Evolutionary conservation across 2,888 invertebrate genomes (phyloP).

Genomic region (Lypha dubia): DNA sequence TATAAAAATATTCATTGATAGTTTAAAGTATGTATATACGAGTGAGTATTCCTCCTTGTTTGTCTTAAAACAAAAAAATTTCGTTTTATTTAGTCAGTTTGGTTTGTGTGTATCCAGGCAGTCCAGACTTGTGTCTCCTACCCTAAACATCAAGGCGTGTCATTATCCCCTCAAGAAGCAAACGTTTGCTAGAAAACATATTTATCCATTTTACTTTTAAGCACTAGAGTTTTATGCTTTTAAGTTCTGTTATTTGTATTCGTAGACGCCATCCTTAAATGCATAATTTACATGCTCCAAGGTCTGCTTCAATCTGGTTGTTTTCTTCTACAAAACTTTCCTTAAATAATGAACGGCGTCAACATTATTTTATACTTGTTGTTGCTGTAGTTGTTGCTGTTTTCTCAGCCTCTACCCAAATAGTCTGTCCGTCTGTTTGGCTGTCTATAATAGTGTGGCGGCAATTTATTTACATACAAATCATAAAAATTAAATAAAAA

Average conservation of each 20-base stretch:
- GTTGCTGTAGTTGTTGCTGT: background rate
- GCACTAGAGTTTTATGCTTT: slow-evolving; percentile 41
- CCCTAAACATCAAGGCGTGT: slow-evolving; percentile 64
- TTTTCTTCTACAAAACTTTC: slow-evolving; percentile 48
- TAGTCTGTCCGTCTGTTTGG: slow-evolving; percentile 30
- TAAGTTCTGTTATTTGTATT: slow-evolving; percentile 54
- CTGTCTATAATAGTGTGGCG: slow-evolving; percentile 51
- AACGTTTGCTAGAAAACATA: slow-evolving; percentile 21
- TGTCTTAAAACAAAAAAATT: slow-evolving; percentile 7
- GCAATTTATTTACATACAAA: slow-evolving; percentile 60
- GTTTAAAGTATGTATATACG: slow-evolving; percentile 3
- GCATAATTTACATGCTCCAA: slow-evolving; percentile 69
- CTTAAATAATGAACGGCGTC: slow-evolving; percentile 71
- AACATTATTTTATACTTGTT: slow-evolving; percentile 45
- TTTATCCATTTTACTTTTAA: slow-evolving; percentile 12
- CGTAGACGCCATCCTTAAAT: slow-evolving; percentile 68
- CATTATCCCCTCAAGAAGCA: slow-evolving; percentile 21
- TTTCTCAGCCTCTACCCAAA: slow-evolving; percentile 22
- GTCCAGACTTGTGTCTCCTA: slow-evolving; percentile 52
- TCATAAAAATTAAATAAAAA: slow-evolving; percentile 41
- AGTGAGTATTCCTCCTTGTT: background rate
- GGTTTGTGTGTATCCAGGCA: background rate
- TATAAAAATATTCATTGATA: slow-evolving; percentile 40
- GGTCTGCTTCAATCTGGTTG: slow-evolving; percentile 52
- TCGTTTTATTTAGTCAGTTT: slow-evolving; percentile 18